Base-by-base conservation (phyloP, 2,888 invertebrate species). In the Spodoptera littoralis region DNA sequence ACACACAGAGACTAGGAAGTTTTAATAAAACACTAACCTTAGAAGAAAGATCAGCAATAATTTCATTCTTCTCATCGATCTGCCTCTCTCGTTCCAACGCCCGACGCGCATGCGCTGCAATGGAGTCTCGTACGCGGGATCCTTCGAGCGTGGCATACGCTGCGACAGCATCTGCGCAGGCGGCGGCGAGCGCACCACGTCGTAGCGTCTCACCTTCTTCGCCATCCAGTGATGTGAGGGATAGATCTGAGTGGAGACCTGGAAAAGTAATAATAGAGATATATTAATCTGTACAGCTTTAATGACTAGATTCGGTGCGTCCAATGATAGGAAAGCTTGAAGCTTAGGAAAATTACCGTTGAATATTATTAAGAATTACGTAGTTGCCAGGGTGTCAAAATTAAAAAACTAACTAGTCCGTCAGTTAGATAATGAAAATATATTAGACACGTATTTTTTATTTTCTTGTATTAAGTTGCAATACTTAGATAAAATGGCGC, bases 11-110 rank as follows among this genome's bases (percentile, higher is more conserved):
- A 18, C 18, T 18, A 18, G 18, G 18, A 18, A 18, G 18, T 18
- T 18, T 18, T 27, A 50, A 30, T 11, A 6, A 52, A 45, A 13
- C 3, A 70, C 93, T 92, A 83, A 97, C 96, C 95, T 97, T 97
- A 81, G 97, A 97, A 74, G 97, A 97, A 68, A 98, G 95, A 76
- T 98, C 97, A 84, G 97, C 96, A 60, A 98, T 96, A 57, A 97
- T 94, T 68, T 98, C 97, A 63, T 97, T 96, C 84, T 97, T 96
- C 85, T 97, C 96, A 80, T 97, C 97, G 52, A 98, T 95, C 92
- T 98, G 98, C 27, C 97, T 95, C 83, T 97, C 97, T 59, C 97
- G 95, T 74, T 98, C 97, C 69, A 97, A 95, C 8, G 97, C 95
- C 57, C 97, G 96, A 27, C 97, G 95, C 62, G 97, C 96, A 13